Conservation (phyloP, 2,113 vertebrate species). For the Coregonus clupeaformis region DNA sequence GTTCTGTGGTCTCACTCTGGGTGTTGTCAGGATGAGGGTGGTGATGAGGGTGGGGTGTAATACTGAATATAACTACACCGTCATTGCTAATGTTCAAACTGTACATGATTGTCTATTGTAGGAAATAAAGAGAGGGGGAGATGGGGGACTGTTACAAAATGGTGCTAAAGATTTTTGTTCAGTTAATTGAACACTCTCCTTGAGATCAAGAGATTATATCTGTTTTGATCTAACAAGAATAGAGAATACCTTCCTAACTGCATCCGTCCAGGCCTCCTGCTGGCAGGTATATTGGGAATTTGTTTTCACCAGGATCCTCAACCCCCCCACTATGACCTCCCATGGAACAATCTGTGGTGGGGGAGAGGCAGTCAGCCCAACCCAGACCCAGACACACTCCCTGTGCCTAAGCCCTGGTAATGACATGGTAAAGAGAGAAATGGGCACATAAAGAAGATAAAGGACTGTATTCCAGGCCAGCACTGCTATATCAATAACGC, state of each 20-base stretch:
- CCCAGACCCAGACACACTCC: constrained; percentile 27
- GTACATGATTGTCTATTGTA: background rate
- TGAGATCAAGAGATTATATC: no score
- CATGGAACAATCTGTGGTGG: constrained; percentile 56
- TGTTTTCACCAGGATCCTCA: constrained; percentile 23
- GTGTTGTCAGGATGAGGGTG: background rate
- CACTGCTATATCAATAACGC: constrained; percentile 44
- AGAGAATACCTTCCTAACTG: background rate
- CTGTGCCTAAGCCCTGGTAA: constrained; percentile 45
- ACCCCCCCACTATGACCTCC: constrained; percentile 43
- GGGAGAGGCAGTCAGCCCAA: constrained; percentile 57
- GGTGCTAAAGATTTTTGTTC: no score
- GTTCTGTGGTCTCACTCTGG: background rate
- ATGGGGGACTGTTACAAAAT: no score
- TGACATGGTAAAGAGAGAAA: constrained; percentile 59
- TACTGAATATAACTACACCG: background rate
- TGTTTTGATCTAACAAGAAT: no score
- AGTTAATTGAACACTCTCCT: no score
- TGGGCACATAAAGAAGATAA: constrained; percentile 60
- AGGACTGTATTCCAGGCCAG: constrained; percentile 36
- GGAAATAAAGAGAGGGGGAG: no score
- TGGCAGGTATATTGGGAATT: constrained; percentile 19
- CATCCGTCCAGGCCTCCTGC: background rate
- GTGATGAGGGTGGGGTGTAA: background rate
- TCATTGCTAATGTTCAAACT: background rate